Evolutionary conservation across 2,888 invertebrate species (phyloP), one percentile per base, ranked within the genome.

Genomic region (Drosophila peninsularis): DNA sequence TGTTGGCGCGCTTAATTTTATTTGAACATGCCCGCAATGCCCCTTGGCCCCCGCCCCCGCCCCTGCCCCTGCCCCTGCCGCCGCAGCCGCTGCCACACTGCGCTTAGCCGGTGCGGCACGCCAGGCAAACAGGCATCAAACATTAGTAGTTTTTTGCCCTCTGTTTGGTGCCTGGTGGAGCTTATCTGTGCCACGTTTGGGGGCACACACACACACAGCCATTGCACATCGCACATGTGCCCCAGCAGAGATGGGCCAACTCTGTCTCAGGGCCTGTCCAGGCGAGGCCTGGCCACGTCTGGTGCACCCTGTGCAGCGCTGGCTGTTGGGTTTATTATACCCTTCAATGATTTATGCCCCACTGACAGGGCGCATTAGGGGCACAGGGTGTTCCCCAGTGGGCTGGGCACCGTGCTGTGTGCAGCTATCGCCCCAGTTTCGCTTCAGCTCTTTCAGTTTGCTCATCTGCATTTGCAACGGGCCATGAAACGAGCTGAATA

Each of bases 61-160:
- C 24, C 24, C 24, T 4, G 4, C 24, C 24, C 24, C n/a, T n/a
- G n/a, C n/a, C n/a, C n/a, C n/a, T n/a, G 27, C 19, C 45, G 21
- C 39, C 14, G 13, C 32, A 11, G 11, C 34, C 19, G 34, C 7
- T 34, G 1, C 19, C 41, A 1, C 6, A 41, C 19, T 50, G 3
- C n/a, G n/a, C n/a, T n/a, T n/a, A n/a, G n/a, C n/a, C n/a, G n/a
- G n/a, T n/a, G n/a, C n/a, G n/a, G n/a, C 47, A 32, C 11, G 54
- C 14, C 63, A 27, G 10, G 52, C 52, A 42, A 56, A 32, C 27
- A 36, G 63, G 55, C 63, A 68, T 54, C 68, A 58, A 61, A 72
- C 75, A 80, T 78, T 81, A 73, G 74, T 58, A 82, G 82, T 84
- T 82, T 82, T 82, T 88, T 88, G 88, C 74, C 86, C 82, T 71